Percentiles rank a stretch among this genome's conserved stretches.
phyloP scores from a whole-genome alignment of 2,113 vertebrate species.

The Martes martes region DNA sequence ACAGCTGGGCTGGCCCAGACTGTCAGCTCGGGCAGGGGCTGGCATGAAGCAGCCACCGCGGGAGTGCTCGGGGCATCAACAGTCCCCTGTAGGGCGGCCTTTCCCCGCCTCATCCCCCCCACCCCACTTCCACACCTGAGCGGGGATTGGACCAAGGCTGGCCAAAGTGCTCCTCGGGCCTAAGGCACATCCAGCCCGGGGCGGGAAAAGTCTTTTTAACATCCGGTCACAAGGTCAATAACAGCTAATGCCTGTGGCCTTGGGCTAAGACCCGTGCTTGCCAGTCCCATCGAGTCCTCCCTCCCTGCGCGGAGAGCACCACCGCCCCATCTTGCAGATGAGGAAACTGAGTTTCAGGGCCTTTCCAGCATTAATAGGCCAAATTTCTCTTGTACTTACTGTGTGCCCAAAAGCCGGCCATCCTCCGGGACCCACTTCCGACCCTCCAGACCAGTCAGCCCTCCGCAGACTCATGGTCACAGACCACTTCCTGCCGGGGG shows the following conservation, averaged over 20 bases:
- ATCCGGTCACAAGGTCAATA: fast-evolving
- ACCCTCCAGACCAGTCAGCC: too few relatives aligned
- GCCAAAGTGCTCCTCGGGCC: background rate
- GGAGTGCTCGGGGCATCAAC: fast-evolving
- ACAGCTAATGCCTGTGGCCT: background rate
- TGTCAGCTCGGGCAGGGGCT: background rate
- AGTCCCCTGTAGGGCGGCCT: background rate
- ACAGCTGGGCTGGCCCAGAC: background rate
- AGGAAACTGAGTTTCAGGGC: background rate
- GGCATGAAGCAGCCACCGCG: background rate
- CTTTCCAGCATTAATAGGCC: background rate
- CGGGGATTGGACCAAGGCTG: background rate
- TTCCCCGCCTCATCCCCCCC: background rate
- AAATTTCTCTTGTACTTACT: background rate
- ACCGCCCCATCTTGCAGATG: background rate
- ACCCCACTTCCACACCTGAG: background rate
- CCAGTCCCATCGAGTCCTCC: background rate
- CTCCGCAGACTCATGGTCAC: background rate
- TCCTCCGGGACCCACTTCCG: background rate
- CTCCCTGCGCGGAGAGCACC: fast-evolving
- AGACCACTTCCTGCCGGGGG: fast-evolving
- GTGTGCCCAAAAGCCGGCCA: background rate
- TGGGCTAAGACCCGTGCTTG: too few relatives aligned
- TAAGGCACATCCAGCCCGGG: background rate
- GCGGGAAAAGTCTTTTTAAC: background rate